Evolutionary conservation across 2,888 invertebrate genomes (phyloP).

Genomic region (Dysmachus trigonus): DNA sequence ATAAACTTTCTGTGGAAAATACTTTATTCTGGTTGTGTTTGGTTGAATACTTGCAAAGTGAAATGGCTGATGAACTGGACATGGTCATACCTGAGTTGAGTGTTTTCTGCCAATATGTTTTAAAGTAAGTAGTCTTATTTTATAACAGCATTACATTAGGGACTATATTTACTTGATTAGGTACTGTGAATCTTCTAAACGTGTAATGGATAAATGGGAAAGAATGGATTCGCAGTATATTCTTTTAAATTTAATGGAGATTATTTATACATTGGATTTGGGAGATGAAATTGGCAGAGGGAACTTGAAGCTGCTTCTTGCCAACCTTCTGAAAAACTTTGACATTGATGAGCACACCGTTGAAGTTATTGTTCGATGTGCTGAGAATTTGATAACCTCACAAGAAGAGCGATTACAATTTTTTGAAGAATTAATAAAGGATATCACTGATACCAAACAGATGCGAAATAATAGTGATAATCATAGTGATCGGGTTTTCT

Average conservation of each 20-base stretch:
- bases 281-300: conserved; percentile 72
- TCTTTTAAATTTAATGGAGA: conserved; percentile 67
- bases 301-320: conserved; percentile 67
- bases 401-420: conserved; percentile 64
- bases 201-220: conserved; percentile 61
- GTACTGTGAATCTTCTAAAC: conserved; percentile 57
- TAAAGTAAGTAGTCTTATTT: conserved; percentile 67
- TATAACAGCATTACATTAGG: background rate
- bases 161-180: conserved; percentile 48
- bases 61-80: conserved; percentile 59
- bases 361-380: conserved; percentile 62
- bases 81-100: conserved; percentile 73
- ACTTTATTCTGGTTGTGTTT: conserved; percentile 73
- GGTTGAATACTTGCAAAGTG: conserved; percentile 64
- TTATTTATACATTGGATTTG: conserved; percentile 70
- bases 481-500: conserved; percentile 59
- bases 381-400: conserved; percentile 64
- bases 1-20: conserved; percentile 67
- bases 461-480: conserved; percentile 61
- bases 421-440: conserved; percentile 70
- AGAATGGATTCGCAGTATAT: conserved; percentile 69
- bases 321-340: conserved; percentile 67
- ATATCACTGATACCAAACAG: conserved; percentile 68
- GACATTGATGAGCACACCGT: conserved; percentile 62
- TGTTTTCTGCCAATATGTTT: conserved; percentile 76